Conservation (phyloP, 2,888 invertebrate species). For the Ypsolopha sequella region DNA sequence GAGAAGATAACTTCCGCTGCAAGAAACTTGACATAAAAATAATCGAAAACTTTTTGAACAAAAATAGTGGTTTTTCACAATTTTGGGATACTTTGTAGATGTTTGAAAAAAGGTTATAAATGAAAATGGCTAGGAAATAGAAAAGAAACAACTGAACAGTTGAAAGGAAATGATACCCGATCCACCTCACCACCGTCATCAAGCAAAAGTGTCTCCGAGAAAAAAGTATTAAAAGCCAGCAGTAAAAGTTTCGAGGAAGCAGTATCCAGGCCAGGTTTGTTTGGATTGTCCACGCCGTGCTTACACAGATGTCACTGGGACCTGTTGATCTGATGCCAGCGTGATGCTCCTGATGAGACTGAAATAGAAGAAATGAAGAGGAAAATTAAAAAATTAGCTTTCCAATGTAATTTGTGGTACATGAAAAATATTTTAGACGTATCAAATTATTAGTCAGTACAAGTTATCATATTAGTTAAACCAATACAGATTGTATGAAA, state of each 20-base stretch:
- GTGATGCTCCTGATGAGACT: constrained; percentile 22
- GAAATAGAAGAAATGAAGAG: constrained; percentile 32
- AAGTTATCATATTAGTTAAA: too few species aligned
- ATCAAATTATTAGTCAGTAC: too few species aligned
- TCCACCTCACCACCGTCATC: constrained; percentile 18
- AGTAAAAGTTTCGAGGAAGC: constrained; percentile 57
- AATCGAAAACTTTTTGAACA: background rate
- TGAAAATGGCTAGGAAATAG: background rate
- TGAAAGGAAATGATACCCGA: constrained; percentile 9
- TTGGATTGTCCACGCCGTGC: constrained; percentile 38
- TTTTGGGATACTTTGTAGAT: background rate
- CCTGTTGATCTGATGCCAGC: constrained; percentile 18
- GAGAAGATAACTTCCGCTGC: background rate
- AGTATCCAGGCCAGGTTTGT: constrained; percentile 54
- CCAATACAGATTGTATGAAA: background rate
- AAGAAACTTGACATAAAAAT: background rate
- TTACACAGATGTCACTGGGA: constrained; percentile 51
- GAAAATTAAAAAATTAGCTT: constrained; percentile 5
- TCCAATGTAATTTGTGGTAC: too few species aligned
- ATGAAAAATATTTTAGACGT: too few species aligned
- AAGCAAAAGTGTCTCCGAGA: constrained; percentile 47
- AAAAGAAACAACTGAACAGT: constrained; percentile 2
- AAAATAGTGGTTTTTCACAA: too few species aligned
- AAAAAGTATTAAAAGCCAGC: constrained; percentile 36
- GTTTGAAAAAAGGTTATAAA: background rate